Conservation (phyloP, 2,113 vertebrate genomes). For the Baryphthengus martii region DNA sequence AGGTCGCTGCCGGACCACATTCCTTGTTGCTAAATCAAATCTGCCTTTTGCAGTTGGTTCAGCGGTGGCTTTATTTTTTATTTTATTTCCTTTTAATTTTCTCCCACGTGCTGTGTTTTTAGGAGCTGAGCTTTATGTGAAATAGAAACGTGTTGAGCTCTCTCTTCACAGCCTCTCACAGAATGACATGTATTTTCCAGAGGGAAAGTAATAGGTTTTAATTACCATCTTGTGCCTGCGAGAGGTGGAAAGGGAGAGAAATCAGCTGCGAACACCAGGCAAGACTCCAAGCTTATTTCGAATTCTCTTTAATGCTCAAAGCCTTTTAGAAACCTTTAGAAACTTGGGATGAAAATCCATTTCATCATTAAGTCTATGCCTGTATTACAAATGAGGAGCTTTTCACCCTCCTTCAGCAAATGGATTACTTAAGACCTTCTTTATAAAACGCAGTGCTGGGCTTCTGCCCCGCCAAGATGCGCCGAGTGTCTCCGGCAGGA, state of each 20-base stretch:
- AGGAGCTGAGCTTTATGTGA: neutral
- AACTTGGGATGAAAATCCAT: neutral
- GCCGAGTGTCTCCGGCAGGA: neutral
- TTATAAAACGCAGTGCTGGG: neutral
- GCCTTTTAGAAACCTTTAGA: slow-evolving; percentile 21
- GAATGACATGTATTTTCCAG: neutral
- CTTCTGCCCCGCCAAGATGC: neutral
- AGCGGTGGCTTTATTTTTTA: neutral
- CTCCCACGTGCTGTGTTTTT: neutral
- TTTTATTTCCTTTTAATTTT: neutral
- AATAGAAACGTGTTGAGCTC: neutral
- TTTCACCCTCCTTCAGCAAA: neutral
- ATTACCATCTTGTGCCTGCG: neutral
- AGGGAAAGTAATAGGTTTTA: neutral
- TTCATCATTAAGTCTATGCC: neutral
- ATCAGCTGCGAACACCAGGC: neutral
- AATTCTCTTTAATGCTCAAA: slow-evolving; percentile 17
- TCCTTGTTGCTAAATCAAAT: neutral
- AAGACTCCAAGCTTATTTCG: neutral
- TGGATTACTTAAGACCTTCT: neutral
- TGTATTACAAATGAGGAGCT: neutral
- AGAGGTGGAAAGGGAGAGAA: neutral
- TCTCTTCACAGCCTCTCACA: neutral
- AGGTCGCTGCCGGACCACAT: neutral
- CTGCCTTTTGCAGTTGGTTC: neutral